Conservation (phyloP, 1,140 invertebrate species). For the Asbolus verrucosus region DNA sequence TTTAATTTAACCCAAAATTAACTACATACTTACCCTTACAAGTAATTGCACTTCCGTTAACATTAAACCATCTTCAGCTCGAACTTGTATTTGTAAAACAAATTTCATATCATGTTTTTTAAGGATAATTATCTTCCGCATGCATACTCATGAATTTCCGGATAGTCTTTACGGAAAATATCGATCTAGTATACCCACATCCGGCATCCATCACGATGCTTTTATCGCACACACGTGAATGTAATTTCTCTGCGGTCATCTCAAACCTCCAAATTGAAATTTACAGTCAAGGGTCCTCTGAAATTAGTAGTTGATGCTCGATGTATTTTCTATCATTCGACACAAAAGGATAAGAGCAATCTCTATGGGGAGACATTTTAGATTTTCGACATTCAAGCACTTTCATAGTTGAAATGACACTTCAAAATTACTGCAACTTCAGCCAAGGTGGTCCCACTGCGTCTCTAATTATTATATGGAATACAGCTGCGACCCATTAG, state of each 20-base stretch:
- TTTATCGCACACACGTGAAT: not conserved
- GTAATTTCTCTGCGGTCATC: slow-evolving; percentile 24
- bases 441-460: slow-evolving; percentile 12
- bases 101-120: too few species aligned
- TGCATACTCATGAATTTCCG: slow-evolving; percentile 25
- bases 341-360: slow-evolving; percentile 6
- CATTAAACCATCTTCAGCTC: too few species aligned
- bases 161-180: not conserved
- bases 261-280: slow-evolving; percentile 3
- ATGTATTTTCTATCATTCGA: not conserved
- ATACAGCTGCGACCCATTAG: slow-evolving; percentile 32
- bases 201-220: slow-evolving; percentile 26
- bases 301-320: slow-evolving; percentile 1
- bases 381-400: too few species aligned
- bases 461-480: slow-evolving; percentile 27
- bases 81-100: too few species aligned
- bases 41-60: not conserved
- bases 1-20: slow-evolving; percentile 17
- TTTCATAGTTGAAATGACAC: not conserved
- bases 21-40: slow-evolving; percentile 2
- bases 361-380: not conserved
- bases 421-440: not conserved
- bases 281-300: slow-evolving; percentile 5
- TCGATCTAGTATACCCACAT: not conserved
- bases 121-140: not conserved